Conservation (phyloP, 2,888 invertebrate genomes). For the Orchesellides sinensis region DNA sequence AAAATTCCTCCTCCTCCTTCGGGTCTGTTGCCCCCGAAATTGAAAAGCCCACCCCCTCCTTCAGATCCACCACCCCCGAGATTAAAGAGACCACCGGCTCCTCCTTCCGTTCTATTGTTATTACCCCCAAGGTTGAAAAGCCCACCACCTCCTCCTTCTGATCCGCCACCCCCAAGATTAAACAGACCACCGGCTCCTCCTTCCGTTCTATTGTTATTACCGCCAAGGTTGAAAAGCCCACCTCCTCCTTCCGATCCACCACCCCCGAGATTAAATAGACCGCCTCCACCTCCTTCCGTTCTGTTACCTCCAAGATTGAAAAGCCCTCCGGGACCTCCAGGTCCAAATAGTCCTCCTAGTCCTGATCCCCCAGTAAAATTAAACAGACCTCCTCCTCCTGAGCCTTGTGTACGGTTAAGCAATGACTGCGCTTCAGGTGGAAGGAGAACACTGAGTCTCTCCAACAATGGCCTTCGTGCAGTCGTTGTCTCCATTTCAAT, state of each 20-base stretch:
- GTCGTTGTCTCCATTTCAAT: background rate
- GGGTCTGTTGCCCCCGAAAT: too few relatives aligned
- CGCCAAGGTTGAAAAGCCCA: background rate
- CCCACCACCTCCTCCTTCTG: too few relatives aligned
- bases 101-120: too few relatives aligned
- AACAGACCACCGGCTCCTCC: too few relatives aligned
- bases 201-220: too few relatives aligned
- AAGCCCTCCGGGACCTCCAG: background rate
- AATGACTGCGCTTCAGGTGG: slow-evolving; percentile 12
- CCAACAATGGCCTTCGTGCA: background rate
- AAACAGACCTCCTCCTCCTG: slow-evolving; percentile 14
- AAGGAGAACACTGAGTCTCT: background rate
- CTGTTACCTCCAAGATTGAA: background rate
- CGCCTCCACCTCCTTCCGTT: background rate
- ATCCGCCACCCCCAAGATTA: too few relatives aligned
- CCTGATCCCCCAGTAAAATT: slow-evolving; percentile 5
- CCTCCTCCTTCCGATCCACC: background rate
- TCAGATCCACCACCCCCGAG: too few relatives aligned
- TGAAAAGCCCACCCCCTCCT: too few relatives aligned
- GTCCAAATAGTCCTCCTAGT: background rate
- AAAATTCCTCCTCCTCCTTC: too few relatives aligned
- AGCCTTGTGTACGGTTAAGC: too few relatives aligned
- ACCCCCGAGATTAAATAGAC: slow-evolving; percentile 2
- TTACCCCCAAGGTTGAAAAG: too few relatives aligned
- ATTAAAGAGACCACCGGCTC: too few relatives aligned